Base-by-base conservation (phyloP, 2,797 vertebrate genomes). In the Melanogrammus aeglefinus region DNA sequence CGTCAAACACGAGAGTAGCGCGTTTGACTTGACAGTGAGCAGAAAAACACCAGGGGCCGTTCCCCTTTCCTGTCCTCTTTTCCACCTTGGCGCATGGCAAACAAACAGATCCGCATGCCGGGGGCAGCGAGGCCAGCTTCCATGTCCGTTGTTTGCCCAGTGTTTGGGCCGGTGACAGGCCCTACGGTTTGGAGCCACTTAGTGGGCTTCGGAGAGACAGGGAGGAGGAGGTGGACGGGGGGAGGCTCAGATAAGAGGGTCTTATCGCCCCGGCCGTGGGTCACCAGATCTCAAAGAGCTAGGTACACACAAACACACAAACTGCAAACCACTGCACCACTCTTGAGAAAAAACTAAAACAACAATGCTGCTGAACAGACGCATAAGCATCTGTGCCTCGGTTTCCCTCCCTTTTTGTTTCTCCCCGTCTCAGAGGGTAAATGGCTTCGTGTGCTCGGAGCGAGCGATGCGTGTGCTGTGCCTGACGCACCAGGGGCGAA, bases 111-210 rank as follows among this genome's bases (percentile, higher is more conserved):
- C 41, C 24, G 66, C 85, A 80, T 2, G 24, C 66, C 33, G 36
- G 2, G 66, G 69, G 79, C 81, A 77, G 81, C 47, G 82, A 78
- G 81, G 79, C 51, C 47, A 0, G 38, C 75, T 69, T 77, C 47
- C 76, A 47, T 71, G 44, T 72, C 1, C 78, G 18, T 36, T 81
- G 76, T 89, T 90, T 90, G 89, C 86, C 81, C 73, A 0, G 24
- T 80, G 75, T 87, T 81, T 81, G 76, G 57, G 84, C 85, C 83
- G 57, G 8, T 71, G 86, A 87, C 84, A 76, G 81, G 82, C 87
- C 86, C 88, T 88, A 85, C 74, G 78, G 83, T 77, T 83, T 75
- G 44, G 81, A 83, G 77, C 82, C 91, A 90, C 91, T 93, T 91
- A 82, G 84, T 77, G 82, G 82, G 83, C 88, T 77, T 72, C 72